Evolutionary conservation across 2,113 vertebrate genomes (phyloP).

Genomic region (Macrotus californicus): DNA sequence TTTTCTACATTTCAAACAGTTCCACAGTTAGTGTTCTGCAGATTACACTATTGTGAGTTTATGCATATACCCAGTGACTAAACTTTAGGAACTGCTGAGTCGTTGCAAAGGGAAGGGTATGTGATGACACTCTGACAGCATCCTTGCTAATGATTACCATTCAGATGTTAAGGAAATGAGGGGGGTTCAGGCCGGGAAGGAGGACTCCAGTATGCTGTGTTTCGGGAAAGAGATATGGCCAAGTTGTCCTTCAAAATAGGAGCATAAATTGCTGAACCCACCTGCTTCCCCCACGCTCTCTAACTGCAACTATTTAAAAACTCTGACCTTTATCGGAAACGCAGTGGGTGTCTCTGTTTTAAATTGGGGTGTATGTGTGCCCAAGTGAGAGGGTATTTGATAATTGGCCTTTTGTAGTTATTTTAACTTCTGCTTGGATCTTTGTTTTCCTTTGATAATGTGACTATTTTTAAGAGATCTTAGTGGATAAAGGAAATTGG

Average conservation of each 20-base stretch:
- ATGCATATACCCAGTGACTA: neutral
- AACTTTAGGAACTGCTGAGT: neutral
- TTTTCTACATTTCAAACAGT: neutral
- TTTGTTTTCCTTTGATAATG: neutral
- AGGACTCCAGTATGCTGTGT: neutral
- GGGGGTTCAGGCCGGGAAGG: neutral
- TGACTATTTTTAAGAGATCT: neutral
- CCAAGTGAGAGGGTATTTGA: neutral
- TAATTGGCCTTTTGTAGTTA: neutral
- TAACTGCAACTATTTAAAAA: neutral
- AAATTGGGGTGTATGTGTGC: neutral
- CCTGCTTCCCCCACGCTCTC: neutral
- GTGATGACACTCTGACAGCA: neutral
- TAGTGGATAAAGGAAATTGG: neutral
- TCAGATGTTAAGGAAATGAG: neutral
- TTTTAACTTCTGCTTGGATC: neutral
- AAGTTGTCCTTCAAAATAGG: neutral
- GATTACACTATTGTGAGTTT: neutral
- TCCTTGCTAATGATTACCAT: neutral
- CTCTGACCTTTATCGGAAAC: neutral
- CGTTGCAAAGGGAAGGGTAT: neutral
- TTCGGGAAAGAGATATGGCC: neutral
- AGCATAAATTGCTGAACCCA: neutral
- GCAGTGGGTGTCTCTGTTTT: neutral
- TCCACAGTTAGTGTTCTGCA: neutral